Evolutionary conservation across 2,888 invertebrate genomes (phyloP).

Genomic region (Hylaea fasciaria): DNA sequence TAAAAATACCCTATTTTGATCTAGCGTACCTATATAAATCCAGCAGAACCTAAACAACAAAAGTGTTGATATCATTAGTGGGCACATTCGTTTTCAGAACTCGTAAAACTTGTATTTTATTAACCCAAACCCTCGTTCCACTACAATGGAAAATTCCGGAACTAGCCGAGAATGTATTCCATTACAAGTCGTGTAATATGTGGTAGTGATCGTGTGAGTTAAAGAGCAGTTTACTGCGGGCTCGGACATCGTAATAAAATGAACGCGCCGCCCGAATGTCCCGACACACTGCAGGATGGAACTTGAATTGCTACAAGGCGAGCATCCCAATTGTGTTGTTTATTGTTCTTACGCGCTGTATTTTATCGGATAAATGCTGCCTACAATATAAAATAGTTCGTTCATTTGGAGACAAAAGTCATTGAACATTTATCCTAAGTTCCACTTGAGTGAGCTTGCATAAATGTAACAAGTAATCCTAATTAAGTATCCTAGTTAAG

Average conservation of each 20-base stretch:
- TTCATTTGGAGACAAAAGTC: not conserved
- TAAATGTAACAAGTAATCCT: too few relatives aligned
- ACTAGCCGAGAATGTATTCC: conserved; percentile 41
- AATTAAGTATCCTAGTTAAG: too few relatives aligned
- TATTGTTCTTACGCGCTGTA: conserved; percentile 26
- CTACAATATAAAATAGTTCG: conserved; percentile 7
- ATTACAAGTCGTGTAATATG: conserved; percentile 43
- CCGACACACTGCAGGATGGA: conserved; percentile 48
- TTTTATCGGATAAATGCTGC: conserved; percentile 28
- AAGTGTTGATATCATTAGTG: too few relatives aligned
- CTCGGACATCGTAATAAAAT: conserved; percentile 63
- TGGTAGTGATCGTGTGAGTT: conserved; percentile 48
- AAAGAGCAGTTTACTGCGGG: conserved; percentile 56
- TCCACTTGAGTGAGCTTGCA: not conserved
- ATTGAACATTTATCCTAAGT: not conserved
- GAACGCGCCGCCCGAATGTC: conserved; percentile 59
- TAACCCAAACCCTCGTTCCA: conserved; percentile 9
- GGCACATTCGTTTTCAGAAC: too few relatives aligned
- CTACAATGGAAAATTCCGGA: conserved; percentile 32
- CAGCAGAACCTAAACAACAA: too few relatives aligned
- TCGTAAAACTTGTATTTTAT: not conserved
- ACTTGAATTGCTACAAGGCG: conserved; percentile 39
- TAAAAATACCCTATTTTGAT: too few relatives aligned
- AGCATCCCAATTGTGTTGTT: conserved; percentile 30
- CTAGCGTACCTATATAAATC: too few relatives aligned